Evolutionary conservation across 1,140 invertebrate genomes (phyloP), one percentile per base, ranked within the genome.

Genomic region (Metopolophium dirhodum): DNA sequence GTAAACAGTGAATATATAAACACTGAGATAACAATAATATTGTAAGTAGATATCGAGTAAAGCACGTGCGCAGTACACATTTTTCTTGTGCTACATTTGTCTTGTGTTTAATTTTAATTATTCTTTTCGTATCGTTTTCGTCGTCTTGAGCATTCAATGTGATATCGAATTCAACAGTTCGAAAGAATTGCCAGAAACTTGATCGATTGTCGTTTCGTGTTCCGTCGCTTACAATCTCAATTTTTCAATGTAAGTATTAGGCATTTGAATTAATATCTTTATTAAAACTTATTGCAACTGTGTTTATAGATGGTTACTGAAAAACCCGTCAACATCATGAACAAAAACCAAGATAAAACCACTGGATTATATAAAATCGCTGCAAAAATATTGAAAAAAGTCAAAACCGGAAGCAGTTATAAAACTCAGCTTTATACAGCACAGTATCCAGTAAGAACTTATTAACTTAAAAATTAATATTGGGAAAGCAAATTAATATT

Each of bases 311-410:
- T 92, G 77, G 22, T 54, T 23, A 37, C 14, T 7, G 54, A 18
- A 41, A 20, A 49, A 54, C 26, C 77, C 18, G 2, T 7, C 0
- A 93, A 91, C 85, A 37, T 23, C 0, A 61, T 41, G 23, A n/a
- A 68, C 18, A 91, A 87, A 61, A 41, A 68, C 23, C 37, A 83
- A 0, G n/a, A 91, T 37, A 94, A 93, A 88, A 91, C 98, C 94
- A 97, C 97, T 83, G 96, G 96, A 95, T 95, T 97, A 95, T 98
- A 97, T 95, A 97, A 97, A 96, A 94, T 96, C 94, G 96, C 96
- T 41, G 96, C 97, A 4, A 96, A 96, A 95, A 96, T 97, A 93
- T 95, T 97, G 49, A 96, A 96, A 95, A 95, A 96, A 94, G 96
- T 97, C 30, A 95, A 96, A 92, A 96, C 97, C 94, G 96, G 96